Conservation (phyloP, 2,113 vertebrate genomes). For the Urocitellus parryii region DNA sequence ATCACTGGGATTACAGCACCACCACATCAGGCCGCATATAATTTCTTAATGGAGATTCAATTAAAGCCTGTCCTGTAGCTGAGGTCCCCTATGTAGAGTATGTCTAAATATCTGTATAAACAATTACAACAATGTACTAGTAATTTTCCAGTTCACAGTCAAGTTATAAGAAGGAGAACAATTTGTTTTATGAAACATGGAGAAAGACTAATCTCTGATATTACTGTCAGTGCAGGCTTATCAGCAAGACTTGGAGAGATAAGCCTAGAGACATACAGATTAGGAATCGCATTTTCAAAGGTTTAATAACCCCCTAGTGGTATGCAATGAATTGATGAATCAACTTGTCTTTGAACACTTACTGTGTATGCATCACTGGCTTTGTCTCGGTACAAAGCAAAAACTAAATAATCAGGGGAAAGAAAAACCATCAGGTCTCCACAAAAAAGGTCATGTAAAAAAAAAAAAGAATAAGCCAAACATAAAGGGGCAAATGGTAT, state of each 20-base stretch:
- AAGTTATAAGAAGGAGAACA: slow-evolving; percentile 45
- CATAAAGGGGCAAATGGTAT: background rate
- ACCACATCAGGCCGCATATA: background rate
- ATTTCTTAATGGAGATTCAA: slow-evolving; percentile 17
- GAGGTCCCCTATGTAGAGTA: background rate
- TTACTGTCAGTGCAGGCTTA: slow-evolving; percentile 30
- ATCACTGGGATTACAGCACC: background rate
- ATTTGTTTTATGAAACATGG: slow-evolving; percentile 41
- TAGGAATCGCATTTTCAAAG: background rate
- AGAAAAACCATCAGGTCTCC: background rate
- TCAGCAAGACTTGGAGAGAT: slow-evolving; percentile 65
- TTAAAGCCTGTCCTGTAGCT: background rate
- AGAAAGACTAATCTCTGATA: slow-evolving; percentile 58
- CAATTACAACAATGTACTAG: background rate
- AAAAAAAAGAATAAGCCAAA: background rate
- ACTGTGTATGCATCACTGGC: background rate
- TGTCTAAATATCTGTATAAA: slow-evolving; percentile 6
- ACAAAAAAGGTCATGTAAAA: background rate
- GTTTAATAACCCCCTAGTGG: slow-evolving; percentile 42
- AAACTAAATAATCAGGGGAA: background rate
- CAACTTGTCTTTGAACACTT: background rate
- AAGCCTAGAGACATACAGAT: slow-evolving; percentile 65
- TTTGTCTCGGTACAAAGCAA: slow-evolving; percentile 16
- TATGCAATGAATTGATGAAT: background rate
- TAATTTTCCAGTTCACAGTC: slow-evolving; percentile 65